phyloP scores from a whole-genome alignment of 2,113 vertebrate genomes.

The Dolichotis patagonum region DNA sequence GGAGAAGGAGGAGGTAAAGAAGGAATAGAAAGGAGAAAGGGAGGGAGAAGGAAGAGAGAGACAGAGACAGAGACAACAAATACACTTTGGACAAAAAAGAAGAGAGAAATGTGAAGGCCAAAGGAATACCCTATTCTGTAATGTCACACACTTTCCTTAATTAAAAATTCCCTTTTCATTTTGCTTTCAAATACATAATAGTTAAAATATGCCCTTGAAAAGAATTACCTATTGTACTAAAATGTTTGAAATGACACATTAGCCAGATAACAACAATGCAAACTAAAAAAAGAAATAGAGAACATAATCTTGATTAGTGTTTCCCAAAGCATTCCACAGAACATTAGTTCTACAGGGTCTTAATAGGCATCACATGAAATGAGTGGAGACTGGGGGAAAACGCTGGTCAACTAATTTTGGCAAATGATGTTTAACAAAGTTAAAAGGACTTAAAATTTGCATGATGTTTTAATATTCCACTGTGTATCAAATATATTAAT shows the following conservation, averaged over 20 bases:
- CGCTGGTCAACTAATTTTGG: background rate
- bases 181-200: background rate
- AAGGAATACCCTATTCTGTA: background rate
- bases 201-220: slow-evolving; percentile 42
- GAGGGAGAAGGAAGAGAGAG: no score
- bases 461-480: background rate
- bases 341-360: background rate
- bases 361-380: background rate
- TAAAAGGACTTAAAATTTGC: slow-evolving; percentile 34
- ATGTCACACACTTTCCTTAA: background rate
- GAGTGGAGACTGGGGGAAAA: accelerated
- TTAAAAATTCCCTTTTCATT: background rate
- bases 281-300: background rate
- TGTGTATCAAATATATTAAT: background rate
- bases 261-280: slow-evolving; percentile 23
- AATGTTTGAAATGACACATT: background rate
- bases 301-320: background rate
- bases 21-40: no score
- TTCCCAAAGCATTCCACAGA: background rate
- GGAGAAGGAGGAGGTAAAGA: background rate
- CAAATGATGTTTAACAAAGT: slow-evolving; percentile 24
- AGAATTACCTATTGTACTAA: background rate
- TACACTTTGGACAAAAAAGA: background rate
- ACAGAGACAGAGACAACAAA: background rate
- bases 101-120: background rate